Base-by-base conservation (phyloP, 2,797 vertebrate species). In the Simalia tracyae region DNA sequence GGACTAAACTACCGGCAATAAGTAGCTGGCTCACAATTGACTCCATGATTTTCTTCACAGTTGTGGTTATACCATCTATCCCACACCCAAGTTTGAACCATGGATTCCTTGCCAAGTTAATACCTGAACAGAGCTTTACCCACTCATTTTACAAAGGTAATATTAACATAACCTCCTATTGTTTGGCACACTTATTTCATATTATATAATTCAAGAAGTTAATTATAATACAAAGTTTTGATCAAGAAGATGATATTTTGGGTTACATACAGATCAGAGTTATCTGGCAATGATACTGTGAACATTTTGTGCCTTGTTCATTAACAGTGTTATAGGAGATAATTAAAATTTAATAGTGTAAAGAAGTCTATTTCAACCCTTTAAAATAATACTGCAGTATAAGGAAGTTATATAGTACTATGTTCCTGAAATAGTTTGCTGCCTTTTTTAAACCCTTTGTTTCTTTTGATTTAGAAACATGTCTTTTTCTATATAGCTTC, bases 121-220 rank as follows among this genome's bases (percentile, higher is more conserved):
- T 98, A 96, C 98, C 98, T 96, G 97, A 98, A 94, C 97, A 98
- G 97, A 98, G 96, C 97, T 98, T 98, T 98, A 94, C 97, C 95
- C 98, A 98, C 96, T 98, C 98, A 96, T 98, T 98, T 97, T 98
- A 98, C 97, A 98, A 98, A 98, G 98, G 98, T 98, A 98, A 97
- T 97, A 92, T 87, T 96, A 94, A 97, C 92, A 94, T 96, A 93
- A 95, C 95, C 96, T 97, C 96, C 96, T 96, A 96, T 95, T 96
- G 92, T 95, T 84, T 96, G 93, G 95, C 97, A 94, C 96, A 97
- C 91, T 96, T 97, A 95, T 95, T 96, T 97, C 93, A 96, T 95
- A 94, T 91, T 84, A 95, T 96, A 87, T 95, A 96, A 46, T 81
- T 81, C 36, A 81, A 93, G 96, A 92, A 96, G 93, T 89, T 93